A percentile compares a stretch with the other conserved stretches of the same genome.
Conservation (phyloP, 2,797 vertebrate genomes). For the Vespertilio murinus region DNA sequence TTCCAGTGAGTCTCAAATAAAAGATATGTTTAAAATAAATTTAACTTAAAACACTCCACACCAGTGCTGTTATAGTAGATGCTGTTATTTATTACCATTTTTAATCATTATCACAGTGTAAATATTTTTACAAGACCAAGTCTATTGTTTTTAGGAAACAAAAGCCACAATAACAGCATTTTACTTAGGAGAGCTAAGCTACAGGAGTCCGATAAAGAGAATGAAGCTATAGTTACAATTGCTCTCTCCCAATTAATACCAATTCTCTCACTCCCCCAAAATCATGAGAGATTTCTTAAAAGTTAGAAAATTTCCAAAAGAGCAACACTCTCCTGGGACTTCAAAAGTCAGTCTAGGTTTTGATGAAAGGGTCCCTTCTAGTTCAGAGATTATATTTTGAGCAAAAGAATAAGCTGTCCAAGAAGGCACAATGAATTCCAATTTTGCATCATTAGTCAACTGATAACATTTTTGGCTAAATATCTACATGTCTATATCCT, state of each 20-base stretch:
- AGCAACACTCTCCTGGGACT: background rate
- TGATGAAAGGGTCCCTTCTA: background rate
- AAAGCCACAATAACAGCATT: background rate
- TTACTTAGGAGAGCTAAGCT: constrained; percentile 15
- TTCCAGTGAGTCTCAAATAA: background rate
- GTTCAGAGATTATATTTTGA: background rate
- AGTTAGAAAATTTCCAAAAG: background rate
- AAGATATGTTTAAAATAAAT: background rate
- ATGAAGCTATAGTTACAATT: background rate
- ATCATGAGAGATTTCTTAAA: background rate
- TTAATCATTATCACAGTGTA: background rate
- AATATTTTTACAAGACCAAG: background rate
- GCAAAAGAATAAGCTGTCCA: background rate
- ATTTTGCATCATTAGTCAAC: background rate
- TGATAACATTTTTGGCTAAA: background rate
- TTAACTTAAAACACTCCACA: background rate
- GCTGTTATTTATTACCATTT: background rate
- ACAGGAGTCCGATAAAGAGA: background rate
- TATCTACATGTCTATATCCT: background rate
- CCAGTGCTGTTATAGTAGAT: background rate
- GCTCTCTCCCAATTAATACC: background rate
- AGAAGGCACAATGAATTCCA: background rate
- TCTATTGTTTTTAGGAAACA: background rate
- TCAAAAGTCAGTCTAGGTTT: background rate
- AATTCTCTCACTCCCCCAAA: background rate